Conservation (phyloP, 2,888 invertebrate genomes). For the Labia minor region DNA sequence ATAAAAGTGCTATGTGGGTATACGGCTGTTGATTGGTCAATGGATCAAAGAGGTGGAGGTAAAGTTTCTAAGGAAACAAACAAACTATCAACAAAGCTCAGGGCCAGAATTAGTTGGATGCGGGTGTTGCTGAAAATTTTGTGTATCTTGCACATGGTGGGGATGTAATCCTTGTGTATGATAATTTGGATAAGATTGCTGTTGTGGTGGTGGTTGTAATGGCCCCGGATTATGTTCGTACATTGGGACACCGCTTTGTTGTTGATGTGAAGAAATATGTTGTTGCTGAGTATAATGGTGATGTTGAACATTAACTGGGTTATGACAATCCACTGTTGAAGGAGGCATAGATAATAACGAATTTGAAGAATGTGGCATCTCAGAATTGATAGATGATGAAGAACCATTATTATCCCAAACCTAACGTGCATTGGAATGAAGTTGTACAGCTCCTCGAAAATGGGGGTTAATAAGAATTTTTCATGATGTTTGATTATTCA, state of each 20-base stretch:
- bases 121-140: neutral
- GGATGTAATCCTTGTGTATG: neutral
- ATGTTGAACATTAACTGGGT: neutral
- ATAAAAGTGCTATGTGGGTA: too few relatives aligned
- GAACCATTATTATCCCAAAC: neutral
- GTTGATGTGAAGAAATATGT: neutral
- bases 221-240: neutral
- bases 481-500: conserved; percentile 28
- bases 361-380: neutral
- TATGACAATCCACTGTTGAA: neutral
- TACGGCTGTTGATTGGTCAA: too few relatives aligned
- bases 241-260: neutral
- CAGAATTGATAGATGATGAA: neutral
- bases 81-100: too few relatives aligned
- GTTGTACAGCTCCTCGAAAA: conserved; percentile 49
- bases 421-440: conserved; percentile 36
- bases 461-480: conserved; percentile 59
- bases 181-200: neutral
- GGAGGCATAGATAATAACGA: neutral
- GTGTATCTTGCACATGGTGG: neutral
- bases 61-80: too few relatives aligned
- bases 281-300: neutral
- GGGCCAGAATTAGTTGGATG: neutral
- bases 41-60: too few relatives aligned
- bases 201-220: neutral